phyloP scores from a whole-genome alignment of 2,888 invertebrate genomes.

The Lottia gigantea region DNA sequence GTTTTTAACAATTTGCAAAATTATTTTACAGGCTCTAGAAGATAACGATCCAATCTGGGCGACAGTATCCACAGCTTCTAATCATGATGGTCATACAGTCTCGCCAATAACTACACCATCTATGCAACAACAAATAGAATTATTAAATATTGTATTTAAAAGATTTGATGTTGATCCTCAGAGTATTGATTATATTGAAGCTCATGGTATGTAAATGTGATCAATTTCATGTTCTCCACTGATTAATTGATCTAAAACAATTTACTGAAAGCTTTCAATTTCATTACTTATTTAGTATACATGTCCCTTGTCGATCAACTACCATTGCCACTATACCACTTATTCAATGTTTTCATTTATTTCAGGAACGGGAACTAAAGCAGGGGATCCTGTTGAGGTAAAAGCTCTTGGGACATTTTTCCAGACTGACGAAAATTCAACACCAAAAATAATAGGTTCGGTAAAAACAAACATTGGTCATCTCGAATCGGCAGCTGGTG shows the following conservation, averaged over 20 bases:
- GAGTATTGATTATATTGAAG: conserved; percentile 35
- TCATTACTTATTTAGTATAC: too few relatives aligned
- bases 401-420: conserved; percentile 42
- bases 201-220: conserved; percentile 32
- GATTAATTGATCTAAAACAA: not conserved
- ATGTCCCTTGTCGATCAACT: too few relatives aligned
- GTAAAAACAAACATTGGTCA: conserved; percentile 52
- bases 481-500: conserved; percentile 44
- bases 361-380: conserved; percentile 51
- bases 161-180: conserved; percentile 20
- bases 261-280: not conserved
- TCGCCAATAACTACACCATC: conserved; percentile 48
- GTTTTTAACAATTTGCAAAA: too few relatives aligned
- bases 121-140: conserved; percentile 25
- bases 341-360: not conserved
- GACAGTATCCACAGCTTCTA: conserved; percentile 33
- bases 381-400: conserved; percentile 51
- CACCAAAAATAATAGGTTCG: conserved; percentile 37
- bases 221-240: too few relatives aligned
- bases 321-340: too few relatives aligned
- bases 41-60: conserved; percentile 44
- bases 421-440: conserved; percentile 1
- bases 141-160: conserved; percentile 24
- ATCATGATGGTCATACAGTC: conserved; percentile 47
- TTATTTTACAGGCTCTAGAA: conserved; percentile 30